Evolutionary conservation across 2,888 invertebrate species (phyloP), one percentile per base, ranked within the genome.

Genomic region (Sabellastarte sp.): DNA sequence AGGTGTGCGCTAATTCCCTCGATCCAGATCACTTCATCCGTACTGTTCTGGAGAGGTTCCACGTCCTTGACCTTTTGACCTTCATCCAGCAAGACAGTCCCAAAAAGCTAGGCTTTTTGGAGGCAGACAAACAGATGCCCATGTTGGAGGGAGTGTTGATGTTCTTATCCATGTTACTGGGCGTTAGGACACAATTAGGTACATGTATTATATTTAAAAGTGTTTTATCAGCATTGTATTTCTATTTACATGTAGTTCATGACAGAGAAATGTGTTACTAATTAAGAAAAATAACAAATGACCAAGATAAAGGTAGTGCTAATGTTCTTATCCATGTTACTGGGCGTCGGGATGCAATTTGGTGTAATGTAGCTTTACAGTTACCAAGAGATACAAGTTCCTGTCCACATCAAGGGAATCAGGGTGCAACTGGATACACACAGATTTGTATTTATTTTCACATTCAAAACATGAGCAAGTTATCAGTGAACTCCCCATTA

Each of bases 61-160:
- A 93, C 69, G 89, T 95, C 15, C 88, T 89, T 65, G 92, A 93
- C 80, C 93, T 93, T 91, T 87, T 84, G 41, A 65, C 65, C 28
- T 57, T 71, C 29, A 59, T 31, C 28, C 58, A 62, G 41, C 28
- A 32, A 15, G 58, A 60, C 20, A 60, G 50, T 32, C 57, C 53
- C 1, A 29, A 51, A 33, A 28, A 31, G 41, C 41, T 32, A 28
- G 41, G 32, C 61, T 59, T 65, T 15, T 73, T 89, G 57, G 91
- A 92, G 66, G 89, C 90, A 30, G 93, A 95, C 76, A 91, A 93
- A 76, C 92, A 94, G 79, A 89, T 92, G 70, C 88, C 89, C 1
- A 95, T 97, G 95, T 87, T 97, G 70, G 96, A 97, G 81, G 93
- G 94, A 56, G 91, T 93, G 66, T 88, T 97, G 61, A 93, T 92